phyloP scores from a whole-genome alignment of 2,797 vertebrate species.

The Sebastes itinus region DNA sequence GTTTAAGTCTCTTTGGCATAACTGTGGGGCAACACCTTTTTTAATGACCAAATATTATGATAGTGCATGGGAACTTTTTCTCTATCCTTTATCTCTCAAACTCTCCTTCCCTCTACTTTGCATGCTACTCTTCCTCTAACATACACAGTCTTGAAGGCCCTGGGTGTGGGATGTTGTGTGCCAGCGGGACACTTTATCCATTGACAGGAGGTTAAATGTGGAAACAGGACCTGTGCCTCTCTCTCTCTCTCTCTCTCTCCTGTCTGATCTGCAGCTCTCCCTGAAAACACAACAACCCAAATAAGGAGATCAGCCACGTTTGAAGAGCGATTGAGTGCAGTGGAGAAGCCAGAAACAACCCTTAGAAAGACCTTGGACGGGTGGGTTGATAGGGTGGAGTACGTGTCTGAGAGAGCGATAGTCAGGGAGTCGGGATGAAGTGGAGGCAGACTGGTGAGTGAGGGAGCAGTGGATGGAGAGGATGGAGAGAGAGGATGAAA shows the following conservation, averaged over 20 bases:
- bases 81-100: neutral
- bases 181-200: conserved; percentile 59
- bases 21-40: neutral
- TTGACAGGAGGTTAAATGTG: conserved; percentile 85
- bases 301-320: conserved; percentile 85
- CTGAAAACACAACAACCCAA: conserved; percentile 86
- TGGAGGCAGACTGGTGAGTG: conserved; percentile 55
- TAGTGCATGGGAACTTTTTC: neutral
- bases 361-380: conserved; percentile 75
- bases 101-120: neutral
- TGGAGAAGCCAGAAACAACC: conserved; percentile 76
- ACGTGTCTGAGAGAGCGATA: conserved; percentile 50
- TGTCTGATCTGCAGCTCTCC: conserved; percentile 59
- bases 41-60: conserved; percentile 15
- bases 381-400: conserved; percentile 69
- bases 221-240: conserved; percentile 75
- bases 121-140: neutral
- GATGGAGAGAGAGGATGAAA: conserved; percentile 38
- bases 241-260: conserved; percentile 9
- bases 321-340: conserved; percentile 52
- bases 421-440: conserved; percentile 49
- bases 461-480: conserved; percentile 43
- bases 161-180: neutral
- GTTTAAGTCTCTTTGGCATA: neutral
- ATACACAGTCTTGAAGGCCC: neutral